phyloP scores from a whole-genome alignment of 2,113 vertebrate genomes.

The Tupaia chinensis region DNA sequence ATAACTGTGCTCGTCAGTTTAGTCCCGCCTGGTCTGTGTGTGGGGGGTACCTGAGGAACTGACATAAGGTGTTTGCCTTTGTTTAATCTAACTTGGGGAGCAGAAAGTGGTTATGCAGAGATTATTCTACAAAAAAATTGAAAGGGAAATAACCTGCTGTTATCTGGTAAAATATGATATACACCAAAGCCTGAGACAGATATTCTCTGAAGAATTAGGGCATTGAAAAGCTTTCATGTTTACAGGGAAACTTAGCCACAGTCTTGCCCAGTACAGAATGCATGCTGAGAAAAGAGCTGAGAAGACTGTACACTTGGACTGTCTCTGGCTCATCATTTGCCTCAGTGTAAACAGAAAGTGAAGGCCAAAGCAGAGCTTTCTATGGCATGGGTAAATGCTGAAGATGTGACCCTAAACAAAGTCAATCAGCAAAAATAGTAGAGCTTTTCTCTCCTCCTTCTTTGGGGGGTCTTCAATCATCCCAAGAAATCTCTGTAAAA shows the following conservation, averaged over 20 bases:
- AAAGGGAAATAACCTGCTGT: neutral
- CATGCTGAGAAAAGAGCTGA: neutral
- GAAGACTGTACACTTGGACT: neutral
- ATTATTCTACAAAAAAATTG: neutral
- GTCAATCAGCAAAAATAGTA: neutral
- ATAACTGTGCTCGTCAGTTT: neutral
- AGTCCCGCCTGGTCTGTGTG: neutral
- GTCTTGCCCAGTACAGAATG: neutral
- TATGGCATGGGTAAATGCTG: neutral
- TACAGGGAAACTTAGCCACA: neutral
- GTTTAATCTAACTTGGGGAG: neutral
- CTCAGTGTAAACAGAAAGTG: neutral
- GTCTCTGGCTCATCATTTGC: neutral
- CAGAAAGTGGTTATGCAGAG: neutral
- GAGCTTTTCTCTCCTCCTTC: too few relatives aligned
- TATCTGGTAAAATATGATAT: neutral
- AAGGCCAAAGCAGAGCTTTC: neutral
- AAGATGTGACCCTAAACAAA: neutral
- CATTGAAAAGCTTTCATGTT: neutral
- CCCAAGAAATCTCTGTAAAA: neutral
- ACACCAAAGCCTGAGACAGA: neutral
- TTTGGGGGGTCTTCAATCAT: neutral
- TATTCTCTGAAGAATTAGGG: neutral
- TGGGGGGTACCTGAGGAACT: neutral
- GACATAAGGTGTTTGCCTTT: neutral